phyloP scores from a whole-genome alignment of 1,140 invertebrate species.

The Drosophila bipectinata region DNA sequence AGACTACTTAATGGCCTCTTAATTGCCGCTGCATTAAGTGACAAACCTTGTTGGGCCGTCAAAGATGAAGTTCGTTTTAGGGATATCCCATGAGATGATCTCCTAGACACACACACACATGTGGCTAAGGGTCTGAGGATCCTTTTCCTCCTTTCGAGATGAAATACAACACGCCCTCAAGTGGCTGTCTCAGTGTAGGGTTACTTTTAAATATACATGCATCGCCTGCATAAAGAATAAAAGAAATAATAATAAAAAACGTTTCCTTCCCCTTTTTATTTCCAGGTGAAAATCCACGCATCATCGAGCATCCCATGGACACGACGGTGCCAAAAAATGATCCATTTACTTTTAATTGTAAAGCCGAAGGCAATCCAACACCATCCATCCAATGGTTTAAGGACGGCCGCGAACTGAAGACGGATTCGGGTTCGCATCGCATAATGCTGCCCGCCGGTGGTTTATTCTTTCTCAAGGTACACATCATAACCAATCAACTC shows the following conservation, averaged over 20 bases:
- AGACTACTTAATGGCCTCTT: constrained; percentile 62
- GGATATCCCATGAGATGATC: constrained; percentile 30
- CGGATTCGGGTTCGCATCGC: constrained; percentile 85
- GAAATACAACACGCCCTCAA: constrained; percentile 48
- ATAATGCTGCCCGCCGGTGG: constrained; percentile 87
- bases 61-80: constrained; percentile 27
- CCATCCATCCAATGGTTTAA: constrained; percentile 88
- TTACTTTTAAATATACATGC: not conserved
- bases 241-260: constrained; percentile 13
- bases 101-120: constrained; percentile 10
- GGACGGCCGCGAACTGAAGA: constrained; percentile 86
- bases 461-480: constrained; percentile 90
- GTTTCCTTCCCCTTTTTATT: constrained; percentile 16
- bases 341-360: constrained; percentile 88
- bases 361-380: constrained; percentile 87
- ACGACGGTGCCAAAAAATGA: constrained; percentile 89
- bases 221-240: too few species aligned
- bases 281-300: constrained; percentile 88
- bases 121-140: constrained; percentile 10
- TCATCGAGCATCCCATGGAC: constrained; percentile 90
- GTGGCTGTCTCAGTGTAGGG: constrained; percentile 32
- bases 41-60: constrained; percentile 65
- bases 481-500: constrained; percentile 34
- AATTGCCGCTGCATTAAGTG: constrained; percentile 68
- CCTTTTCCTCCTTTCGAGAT: constrained; percentile 12